Base-by-base conservation (phyloP, 2,888 invertebrate species). In the Synergus gifuensis region DNA sequence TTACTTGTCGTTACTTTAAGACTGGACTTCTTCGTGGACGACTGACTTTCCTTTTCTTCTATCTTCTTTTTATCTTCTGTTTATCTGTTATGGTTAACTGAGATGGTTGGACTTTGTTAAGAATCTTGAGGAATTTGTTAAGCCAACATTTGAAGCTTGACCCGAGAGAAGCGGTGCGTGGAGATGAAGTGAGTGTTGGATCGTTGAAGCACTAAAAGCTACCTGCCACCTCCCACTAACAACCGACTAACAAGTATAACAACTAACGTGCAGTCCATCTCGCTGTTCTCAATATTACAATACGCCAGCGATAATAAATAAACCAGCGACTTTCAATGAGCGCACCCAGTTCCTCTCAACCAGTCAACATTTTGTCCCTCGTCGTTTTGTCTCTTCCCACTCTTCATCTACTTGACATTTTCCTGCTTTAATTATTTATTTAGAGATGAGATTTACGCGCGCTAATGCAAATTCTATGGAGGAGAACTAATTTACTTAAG, bases 221-320 rank as follows among this genome's bases (percentile, higher is more conserved):
- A 84, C 84, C 84, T 84, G 83, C 83, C 81, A 76, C 82, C 84
- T 84, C 84, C 84, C 84, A 84, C 84, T 81, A 77, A 49, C 66
- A 16, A 82, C 69, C 28, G 28, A 28, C 28, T 28, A 28, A 28
- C 28, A 28, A 28, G 28, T 28, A 28, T 28, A 28, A 28, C 28
- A 28, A 28, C 28, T 49, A 73, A 73, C 69, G 18, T 28, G 49
- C 46, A 49, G 69, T 36, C 28, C 69, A 28, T 73, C 49, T 73
- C 69, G 28, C 69, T 49, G 69, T 73, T 49, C 46, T 73, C 69
- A 49, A 60, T 49, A 67, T 49, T 73, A 28, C 69, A 54, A 46
- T 73, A 73, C 69, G 14, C 7, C 22, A 49, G 28, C 28, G 46
- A 46, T 49, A 69, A 46, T 69, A 69, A 69, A 69, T 46, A 28